phyloP scores from a whole-genome alignment of 1,140 invertebrate species.

The Zaprionus vittiger region DNA sequence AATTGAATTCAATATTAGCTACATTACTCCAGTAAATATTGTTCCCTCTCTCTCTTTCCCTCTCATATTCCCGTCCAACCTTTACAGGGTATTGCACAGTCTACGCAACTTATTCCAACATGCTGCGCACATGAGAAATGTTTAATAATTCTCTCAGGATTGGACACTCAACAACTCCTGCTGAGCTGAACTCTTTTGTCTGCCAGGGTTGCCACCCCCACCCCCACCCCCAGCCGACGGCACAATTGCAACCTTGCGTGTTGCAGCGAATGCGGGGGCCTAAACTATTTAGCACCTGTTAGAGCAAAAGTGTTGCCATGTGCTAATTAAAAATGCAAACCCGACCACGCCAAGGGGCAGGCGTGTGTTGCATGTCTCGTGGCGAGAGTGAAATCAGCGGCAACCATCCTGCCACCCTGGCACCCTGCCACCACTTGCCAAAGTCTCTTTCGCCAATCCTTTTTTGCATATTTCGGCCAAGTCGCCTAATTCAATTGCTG shows the following conservation, averaged over 20 bases:
- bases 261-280: slow-evolving; percentile 17
- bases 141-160: slow-evolving; percentile 1
- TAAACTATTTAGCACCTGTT: slow-evolving; percentile 75
- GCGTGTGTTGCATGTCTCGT: slow-evolving; percentile 51
- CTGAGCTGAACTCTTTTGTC: background rate
- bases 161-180: slow-evolving; percentile 4
- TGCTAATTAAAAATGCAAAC: slow-evolving; percentile 61
- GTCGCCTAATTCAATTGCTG: slow-evolving; percentile 74
- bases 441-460: slow-evolving; percentile 30
- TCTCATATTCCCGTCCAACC: background rate
- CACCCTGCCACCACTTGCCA: background rate
- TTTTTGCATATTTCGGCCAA: slow-evolving; percentile 55
- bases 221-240: slow-evolving; percentile 16
- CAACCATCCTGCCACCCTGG: slow-evolving; percentile 14
- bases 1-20: background rate
- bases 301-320: slow-evolving; percentile 68
- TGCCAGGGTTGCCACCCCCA: slow-evolving; percentile 38
- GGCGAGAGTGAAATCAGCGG: slow-evolving; percentile 35
- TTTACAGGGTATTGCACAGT: background rate
- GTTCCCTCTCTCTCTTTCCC: background rate
- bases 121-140: background rate
- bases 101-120: background rate
- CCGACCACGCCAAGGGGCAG: slow-evolving; percentile 55
- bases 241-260: slow-evolving; percentile 37
- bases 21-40: too few species aligned